Evolutionary conservation across 2,888 invertebrate species (phyloP), one percentile per base, ranked within the genome.

Genomic region (Caenorhabditis afra): DNA sequence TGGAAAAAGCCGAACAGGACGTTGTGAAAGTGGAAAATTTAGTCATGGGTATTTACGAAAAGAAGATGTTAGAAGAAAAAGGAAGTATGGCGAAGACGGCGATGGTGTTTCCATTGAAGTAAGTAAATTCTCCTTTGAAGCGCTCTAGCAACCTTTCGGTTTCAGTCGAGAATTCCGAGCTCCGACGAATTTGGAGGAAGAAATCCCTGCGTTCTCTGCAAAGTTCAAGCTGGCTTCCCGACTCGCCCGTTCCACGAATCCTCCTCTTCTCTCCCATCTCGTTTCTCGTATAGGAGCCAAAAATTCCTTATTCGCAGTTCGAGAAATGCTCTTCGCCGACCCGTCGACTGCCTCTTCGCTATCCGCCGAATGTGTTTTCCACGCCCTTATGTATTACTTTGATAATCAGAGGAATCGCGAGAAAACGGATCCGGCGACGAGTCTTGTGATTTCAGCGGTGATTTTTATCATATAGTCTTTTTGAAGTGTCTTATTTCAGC

Each of bases 351-450:
- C 57, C 1, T 20, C 22, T 1, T 18, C 49, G 11, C 49, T 78
- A 2, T 41, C 71, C 0, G 22, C 78, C 3, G 73, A 78, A 39
- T 67, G 78, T 16, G 16, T 73, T 3, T 78, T 78, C 18, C 73
- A 73, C 44, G 57, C 78, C 3, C 39, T 78, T 1, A 52, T 73
- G 55, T 67, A 62, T 20, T 70, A 78, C 52, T 73, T 62, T 10
- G 78, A 67, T 18, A 50, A 22, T 41, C 58, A 59, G 23, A 49
- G 62, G 16, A 37, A 29, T 29, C 29, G 29, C 7, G 29, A 29
- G 7, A 29, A 7, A 29, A 3, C 3, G 29, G 77, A 70, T 45
- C 64, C 58, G 4, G 29, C 49, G 22, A 35, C 62, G 3, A 55
- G 35, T 45, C n/a, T 20, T 35, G 65, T 73, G n/a, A 44, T 73